Percentiles rank a stretch among this genome's conserved stretches.
These are phyloP conservation scores for Aethina tumida DNA, from an alignment of 1,140 invertebrate species.

Conservation along the genomic window DNA sequence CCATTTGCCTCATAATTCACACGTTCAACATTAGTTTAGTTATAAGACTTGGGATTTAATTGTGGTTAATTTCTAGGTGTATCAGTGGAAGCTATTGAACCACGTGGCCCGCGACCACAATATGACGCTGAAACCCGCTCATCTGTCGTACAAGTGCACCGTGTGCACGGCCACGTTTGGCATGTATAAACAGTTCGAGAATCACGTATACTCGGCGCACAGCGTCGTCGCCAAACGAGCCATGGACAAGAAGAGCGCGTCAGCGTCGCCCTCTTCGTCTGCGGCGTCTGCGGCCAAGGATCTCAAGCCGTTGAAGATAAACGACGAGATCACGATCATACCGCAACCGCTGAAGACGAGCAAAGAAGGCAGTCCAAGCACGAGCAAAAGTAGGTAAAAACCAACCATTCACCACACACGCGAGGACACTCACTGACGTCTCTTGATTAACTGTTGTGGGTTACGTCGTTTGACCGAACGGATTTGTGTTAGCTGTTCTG, in stretches of 20 bases:
- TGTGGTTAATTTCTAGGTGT: constrained; percentile 54
- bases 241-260: constrained; percentile 58
- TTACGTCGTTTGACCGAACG: too few relatives aligned
- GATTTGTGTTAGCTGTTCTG: too few relatives aligned
- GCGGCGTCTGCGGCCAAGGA: constrained; percentile 39
- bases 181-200: constrained; percentile 92
- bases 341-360: constrained; percentile 62
- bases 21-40: too few relatives aligned
- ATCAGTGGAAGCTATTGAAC: constrained; percentile 85
- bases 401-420: too few relatives aligned
- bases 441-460: too few relatives aligned
- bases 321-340: constrained; percentile 88
- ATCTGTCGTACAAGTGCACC: constrained; percentile 89
- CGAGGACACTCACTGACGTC: too few relatives aligned
- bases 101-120: constrained; percentile 85
- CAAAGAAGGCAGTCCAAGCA: constrained; percentile 26
- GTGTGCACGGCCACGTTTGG: constrained; percentile 90
- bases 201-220: constrained; percentile 87
- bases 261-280: constrained; percentile 34
- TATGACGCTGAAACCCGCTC: constrained; percentile 82
- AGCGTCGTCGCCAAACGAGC: constrained; percentile 73
- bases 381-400: constrained; percentile 31
- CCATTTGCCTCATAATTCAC: background rate
- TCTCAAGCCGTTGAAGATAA: constrained; percentile 78
- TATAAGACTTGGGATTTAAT: background rate